Conservation (phyloP, 1,140 invertebrate species). For the Neodiprion virginianus region DNA sequence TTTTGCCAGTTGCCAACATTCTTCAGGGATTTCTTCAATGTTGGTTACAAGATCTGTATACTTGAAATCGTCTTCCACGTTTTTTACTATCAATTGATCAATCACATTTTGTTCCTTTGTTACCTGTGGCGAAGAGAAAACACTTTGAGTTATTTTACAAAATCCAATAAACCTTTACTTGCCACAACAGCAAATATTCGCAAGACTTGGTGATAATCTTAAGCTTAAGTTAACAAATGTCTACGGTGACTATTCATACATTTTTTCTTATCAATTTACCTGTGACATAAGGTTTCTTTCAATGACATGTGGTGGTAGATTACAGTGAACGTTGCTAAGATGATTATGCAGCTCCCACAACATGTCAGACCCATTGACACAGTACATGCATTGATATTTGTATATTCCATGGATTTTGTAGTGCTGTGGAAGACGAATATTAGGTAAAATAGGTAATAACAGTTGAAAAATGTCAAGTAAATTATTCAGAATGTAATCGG, state of each 20-base stretch:
- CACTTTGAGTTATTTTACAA: slow-evolving; percentile 11
- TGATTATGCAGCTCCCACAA: slow-evolving; percentile 57
- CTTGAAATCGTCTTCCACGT: slow-evolving; percentile 39
- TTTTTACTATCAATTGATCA: slow-evolving; percentile 46
- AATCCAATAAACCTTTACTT: slow-evolving; percentile 9
- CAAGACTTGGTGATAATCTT: not conserved
- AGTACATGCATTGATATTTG: slow-evolving; percentile 64
- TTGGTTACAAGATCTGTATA: slow-evolving; percentile 22
- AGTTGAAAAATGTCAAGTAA: not conserved
- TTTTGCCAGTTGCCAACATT: not conserved
- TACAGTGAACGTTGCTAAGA: slow-evolving; percentile 57
- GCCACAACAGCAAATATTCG: not conserved
- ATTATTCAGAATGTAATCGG: no score
- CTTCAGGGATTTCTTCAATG: not conserved
- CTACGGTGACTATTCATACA: not conserved
- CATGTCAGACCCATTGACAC: slow-evolving; percentile 54
- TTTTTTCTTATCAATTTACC: slow-evolving; percentile 33
- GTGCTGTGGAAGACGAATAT: slow-evolving; percentile 41
- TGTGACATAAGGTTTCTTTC: slow-evolving; percentile 49
- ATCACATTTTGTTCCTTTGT: slow-evolving; percentile 40
- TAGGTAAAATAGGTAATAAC: not conserved
- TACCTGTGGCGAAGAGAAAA: slow-evolving; percentile 35
- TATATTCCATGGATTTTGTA: slow-evolving; percentile 58
- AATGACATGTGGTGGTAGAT: slow-evolving; percentile 54
- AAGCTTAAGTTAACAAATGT: not conserved